Base-by-base conservation (phyloP, 2,888 invertebrate genomes). In the Drosophila paucipuncta region DNA sequence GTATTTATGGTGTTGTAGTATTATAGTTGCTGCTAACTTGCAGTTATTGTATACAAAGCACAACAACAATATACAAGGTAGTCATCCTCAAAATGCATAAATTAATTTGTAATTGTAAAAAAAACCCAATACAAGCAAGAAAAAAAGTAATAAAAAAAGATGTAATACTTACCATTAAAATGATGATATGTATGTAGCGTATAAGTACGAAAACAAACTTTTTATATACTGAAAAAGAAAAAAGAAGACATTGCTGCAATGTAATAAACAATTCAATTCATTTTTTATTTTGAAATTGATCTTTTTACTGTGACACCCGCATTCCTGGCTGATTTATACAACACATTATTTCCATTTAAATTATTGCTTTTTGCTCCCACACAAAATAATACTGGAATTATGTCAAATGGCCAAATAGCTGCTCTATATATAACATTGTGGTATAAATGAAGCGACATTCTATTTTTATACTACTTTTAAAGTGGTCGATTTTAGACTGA, bases 201-300 rank as follows among this genome's bases (percentile, higher is more conserved):
- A 28, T 79, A 74, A 73, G 67, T 64, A 33, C 66, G 68, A 13
- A 58, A 55, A 62, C 58, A 18, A 54, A 68, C 47, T 68, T 83
- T 79, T 77, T 76, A 60, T 68, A 81, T 73, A 73, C 67, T 53
- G 68, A 70, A 67, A 41, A 31, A 31, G 2, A 31, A 41, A 43
- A 47, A 16, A 28, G n/a, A 33, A 73, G 53, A 53, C 60, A 72
- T 69, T 78, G 76, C 74, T 77, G 68, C 73, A 80, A 74, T 80
- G 73, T 83, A 84, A 85, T 83, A 79, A 78, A 82, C 73, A 79
- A 79, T 85, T 81, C 62, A 81, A 79, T 74, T 69, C 59, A 78
- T 78, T 74, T 83, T 83, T 72, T 76, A 72, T 73, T 75, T 80
- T 67, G 57, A 69, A 80, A 62, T 31, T 49, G 25, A 55, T 55